Base-by-base conservation (phyloP, 2,113 vertebrate genomes). In the Speoplatyrhinus poulsoni region DNA sequence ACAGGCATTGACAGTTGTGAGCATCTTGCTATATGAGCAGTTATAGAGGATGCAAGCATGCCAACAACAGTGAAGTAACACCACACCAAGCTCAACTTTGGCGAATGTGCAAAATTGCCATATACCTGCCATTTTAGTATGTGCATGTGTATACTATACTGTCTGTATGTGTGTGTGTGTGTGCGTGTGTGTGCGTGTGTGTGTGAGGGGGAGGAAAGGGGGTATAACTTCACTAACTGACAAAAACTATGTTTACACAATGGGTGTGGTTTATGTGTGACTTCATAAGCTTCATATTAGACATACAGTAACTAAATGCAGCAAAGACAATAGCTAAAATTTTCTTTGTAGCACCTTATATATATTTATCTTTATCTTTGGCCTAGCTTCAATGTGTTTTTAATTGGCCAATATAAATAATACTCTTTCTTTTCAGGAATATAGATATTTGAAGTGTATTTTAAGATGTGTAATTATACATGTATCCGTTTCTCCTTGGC, bases 401-500 rank as follows among this genome's bases (percentile, higher is more conserved):
- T 67, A 66, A 69, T 54, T 63, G 74, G 54, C 78, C 54, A 64
- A 63, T 72, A 62, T 12, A 58, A 55, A 10, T 65, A 64, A 71
- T 55, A 11, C 1, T 68, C 26, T 33, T 32, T 61, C 60, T 59
- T 80, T 77, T 84, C 76, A 46, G 17, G 73, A 58, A 17, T 48
- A 81, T 67, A 63, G 62, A 65, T 65, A 60, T 62, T 53, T 68
- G 66, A 66, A 60, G 62, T 82, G 62, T 88, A 90, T 89, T 89
- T 84, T 88, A 87, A 47, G 74, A 52, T 82, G 76, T 75, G 77
- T 77, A 47, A 80, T 80, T 82, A 84, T 79, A 83, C 67, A 88
- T 26, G 73, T 82, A 75, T 26, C 65, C 82, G 85, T 86, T 80
- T 83, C 72, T 79, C 73, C 49, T 81, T 75, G 75, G 80, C 72